Base-by-base conservation (phyloP, 2,113 vertebrate species). In the Bambusicola thoracicus region DNA sequence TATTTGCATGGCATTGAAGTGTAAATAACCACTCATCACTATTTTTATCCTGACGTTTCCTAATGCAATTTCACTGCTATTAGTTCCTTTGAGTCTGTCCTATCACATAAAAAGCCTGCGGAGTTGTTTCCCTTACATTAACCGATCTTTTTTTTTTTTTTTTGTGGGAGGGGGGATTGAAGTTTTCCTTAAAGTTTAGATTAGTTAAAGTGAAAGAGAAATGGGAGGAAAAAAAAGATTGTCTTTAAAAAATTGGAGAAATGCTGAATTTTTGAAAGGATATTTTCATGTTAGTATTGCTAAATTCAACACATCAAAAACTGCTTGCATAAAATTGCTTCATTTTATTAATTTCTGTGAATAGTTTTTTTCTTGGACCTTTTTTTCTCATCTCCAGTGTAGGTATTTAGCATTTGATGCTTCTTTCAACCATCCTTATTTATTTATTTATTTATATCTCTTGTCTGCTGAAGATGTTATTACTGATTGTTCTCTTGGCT, bases 221-320 rank as follows among this genome's bases (percentile, higher is more conserved):
- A 32, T 16, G 8, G 4, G 7, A 59, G 12, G 17, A 22, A 62
- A 25, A 49, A 65, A 30, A 75, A 90, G 2, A 2, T 38, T 6
- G 3, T 73, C 9, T 77, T 85, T 21, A 69, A 53, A 29, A 74
- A 89, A 67, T 24, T 15, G 12, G 12, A 19, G 15, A 91, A 86
- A 43, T 53, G 4, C 11, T 74, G 7, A 36, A 10, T 74, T 90
- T 92, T 63, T 59, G 4, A 68, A 44, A 53, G 49, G 6, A 84
- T 70, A 13, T 19, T 19, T 73, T 69, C 17, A 13, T 0, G 0
- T 78, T 53, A 22, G 2, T 55, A 41, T 43, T 65, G 63, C 12
- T 86, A 38, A 88, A 62, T 18, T 84, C 30, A 81, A 8, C 11
- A 62, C 29, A 40, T 19, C 4, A 81, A 81, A 82, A 83, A 41